Evolutionary conservation across 1,140 invertebrate genomes (phyloP).

Genomic region (Platyscapa corneri): DNA sequence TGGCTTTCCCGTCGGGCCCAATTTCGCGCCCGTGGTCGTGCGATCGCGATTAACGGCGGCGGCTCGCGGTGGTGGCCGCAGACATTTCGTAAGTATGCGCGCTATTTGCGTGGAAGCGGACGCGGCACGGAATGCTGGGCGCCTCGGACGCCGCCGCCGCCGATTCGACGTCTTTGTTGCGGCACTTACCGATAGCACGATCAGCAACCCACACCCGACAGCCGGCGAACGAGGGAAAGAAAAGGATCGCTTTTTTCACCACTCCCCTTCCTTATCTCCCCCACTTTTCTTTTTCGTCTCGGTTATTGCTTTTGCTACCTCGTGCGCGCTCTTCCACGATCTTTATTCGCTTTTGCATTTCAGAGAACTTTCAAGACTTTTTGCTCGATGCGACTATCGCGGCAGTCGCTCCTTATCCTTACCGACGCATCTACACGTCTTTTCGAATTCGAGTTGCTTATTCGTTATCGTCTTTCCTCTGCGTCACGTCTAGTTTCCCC

Average conservation of each 20-base stretch:
- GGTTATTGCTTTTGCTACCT: background rate
- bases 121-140: background rate
- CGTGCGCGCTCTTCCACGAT: background rate
- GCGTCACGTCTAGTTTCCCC: too few relatives aligned
- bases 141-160: too few relatives aligned
- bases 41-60: background rate
- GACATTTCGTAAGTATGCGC: background rate
- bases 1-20: background rate
- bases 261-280: background rate
- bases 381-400: too few relatives aligned
- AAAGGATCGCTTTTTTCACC: conserved; percentile 36
- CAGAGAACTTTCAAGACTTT: too few relatives aligned
- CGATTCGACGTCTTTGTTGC: conserved; percentile 70
- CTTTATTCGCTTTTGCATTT: background rate
- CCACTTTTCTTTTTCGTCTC: background rate
- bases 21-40: background rate
- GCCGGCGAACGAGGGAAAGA: conserved; percentile 51
- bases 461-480: too few relatives aligned
- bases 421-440: too few relatives aligned
- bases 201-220: conserved; percentile 53
- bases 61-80: too few relatives aligned
- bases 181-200: conserved; percentile 70
- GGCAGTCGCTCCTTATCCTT: too few relatives aligned
- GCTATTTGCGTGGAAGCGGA: conserved; percentile 27
- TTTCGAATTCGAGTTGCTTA: too few relatives aligned